These are phyloP conservation scores for rabbit (Oryctolagus cuniculus) DNA, from an alignment of 2,113 vertebrate genomes.

Conservation along the genomic window mOryCun1.1 NC_091436.1:134944001-134944500, in stretches of 20 bases:
- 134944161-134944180: neutral
- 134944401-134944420: conserved; percentile 38
- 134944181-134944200: too few species aligned
- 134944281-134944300: neutral
- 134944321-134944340: neutral
- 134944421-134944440: conserved; percentile 77
- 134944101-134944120: neutral
- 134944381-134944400: neutral
- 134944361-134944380: neutral
- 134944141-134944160: neutral
- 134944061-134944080: neutral
- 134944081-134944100: neutral
- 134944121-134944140: neutral
- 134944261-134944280: fast-evolving
- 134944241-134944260: neutral
- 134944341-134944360: neutral
- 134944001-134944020: neutral
- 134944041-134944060: conserved; percentile 33
- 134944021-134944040: neutral
- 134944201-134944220: neutral
- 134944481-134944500: conserved; percentile 3
- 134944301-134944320: neutral
- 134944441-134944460: conserved; percentile 28
- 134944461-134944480: conserved; percentile 52
- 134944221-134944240: neutral